These are phyloP conservation scores for Genyomyrus donnyi DNA, from an alignment of 2,113 vertebrate genomes.

Conservation along the genomic window DNA sequence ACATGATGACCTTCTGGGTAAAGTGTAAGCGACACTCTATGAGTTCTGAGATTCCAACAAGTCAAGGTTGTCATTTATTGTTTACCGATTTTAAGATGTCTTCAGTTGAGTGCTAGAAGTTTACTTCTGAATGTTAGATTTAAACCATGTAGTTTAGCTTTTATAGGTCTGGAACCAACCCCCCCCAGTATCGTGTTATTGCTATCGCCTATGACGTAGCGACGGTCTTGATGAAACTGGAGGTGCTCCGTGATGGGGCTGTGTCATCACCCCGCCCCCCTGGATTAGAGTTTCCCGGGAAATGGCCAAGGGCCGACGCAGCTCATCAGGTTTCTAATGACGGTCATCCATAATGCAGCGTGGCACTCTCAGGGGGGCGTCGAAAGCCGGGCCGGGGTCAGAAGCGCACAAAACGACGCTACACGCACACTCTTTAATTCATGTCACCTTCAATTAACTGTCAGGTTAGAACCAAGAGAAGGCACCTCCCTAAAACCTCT, in stretches of 20 bases:
- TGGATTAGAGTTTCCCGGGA: conserved; percentile 41
- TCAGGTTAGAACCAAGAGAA: conserved; percentile 49
- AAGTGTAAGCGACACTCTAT: conserved; percentile 18
- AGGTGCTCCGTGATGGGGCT: conserved; percentile 26
- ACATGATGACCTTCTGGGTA: conserved; percentile 26
- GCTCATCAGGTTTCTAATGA: conserved; percentile 66
- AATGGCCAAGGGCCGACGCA: conserved; percentile 37
- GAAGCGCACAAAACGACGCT: conserved; percentile 48
- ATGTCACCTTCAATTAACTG: conserved; percentile 51
- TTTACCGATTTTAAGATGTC: not conserved
- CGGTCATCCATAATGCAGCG: conserved; percentile 57
- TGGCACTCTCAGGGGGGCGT: conserved; percentile 38
- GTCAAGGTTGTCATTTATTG: not conserved
- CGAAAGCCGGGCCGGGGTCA: conserved; percentile 45
- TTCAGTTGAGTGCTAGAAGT: not conserved
- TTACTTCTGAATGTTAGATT: not conserved
- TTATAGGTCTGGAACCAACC: not conserved
- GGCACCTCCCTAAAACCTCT: conserved; percentile 30
- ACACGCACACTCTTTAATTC: conserved; percentile 48
- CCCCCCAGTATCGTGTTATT: not conserved
- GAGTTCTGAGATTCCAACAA: conserved; percentile 7
- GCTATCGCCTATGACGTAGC: conserved; percentile 12
- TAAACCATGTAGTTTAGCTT: not conserved
- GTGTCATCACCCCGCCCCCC: conserved; percentile 29
- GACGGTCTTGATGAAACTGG: conserved; percentile 42